Conservation (phyloP, 1,140 invertebrate genomes). For the Andricus grossulariae region DNA sequence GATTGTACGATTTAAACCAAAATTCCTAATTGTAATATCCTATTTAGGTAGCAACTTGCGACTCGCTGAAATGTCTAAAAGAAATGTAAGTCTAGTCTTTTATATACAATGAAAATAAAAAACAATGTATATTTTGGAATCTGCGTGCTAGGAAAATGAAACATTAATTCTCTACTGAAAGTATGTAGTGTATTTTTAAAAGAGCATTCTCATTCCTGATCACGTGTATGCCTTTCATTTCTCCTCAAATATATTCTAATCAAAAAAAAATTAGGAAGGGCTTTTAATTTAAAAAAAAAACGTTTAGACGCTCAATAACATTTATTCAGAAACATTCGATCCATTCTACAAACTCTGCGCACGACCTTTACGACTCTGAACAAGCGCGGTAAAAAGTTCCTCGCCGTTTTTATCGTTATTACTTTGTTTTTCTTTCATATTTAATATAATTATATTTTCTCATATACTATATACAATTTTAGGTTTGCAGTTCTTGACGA, state of each 20-base stretch:
- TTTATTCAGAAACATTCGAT: conserved; percentile 62
- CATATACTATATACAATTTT: conserved; percentile 72
- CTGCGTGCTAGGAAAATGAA: conserved; percentile 55
- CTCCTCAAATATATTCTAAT: not conserved
- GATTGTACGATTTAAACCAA: conserved; percentile 28
- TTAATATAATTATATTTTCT: conserved; percentile 63
- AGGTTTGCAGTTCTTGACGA: conserved; percentile 65
- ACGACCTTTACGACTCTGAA: conserved; percentile 62
- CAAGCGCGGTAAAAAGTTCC: conserved; percentile 61
- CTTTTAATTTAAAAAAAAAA: conserved; percentile 38
- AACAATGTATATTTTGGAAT: conserved; percentile 71
- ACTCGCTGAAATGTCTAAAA: conserved; percentile 49
- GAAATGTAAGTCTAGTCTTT: conserved; percentile 61
- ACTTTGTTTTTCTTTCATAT: conserved; percentile 58
- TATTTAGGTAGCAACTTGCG: conserved; percentile 34
- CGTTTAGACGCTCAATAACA: conserved; percentile 59
- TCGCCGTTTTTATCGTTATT: conserved; percentile 39
- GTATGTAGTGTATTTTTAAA: conserved; percentile 65
- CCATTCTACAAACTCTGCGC: conserved; percentile 66
- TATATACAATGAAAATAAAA: conserved; percentile 60
- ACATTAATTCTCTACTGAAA: conserved; percentile 69
- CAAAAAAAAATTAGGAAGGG: not conserved
- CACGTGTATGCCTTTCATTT: conserved; percentile 9
- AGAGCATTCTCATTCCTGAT: conserved; percentile 61
- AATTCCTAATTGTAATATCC: conserved; percentile 52